Percentiles rank a stretch among this genome's conserved stretches.
Conservation (phyloP, 2,797 vertebrate genomes). For the Pteropus rufus region DNA sequence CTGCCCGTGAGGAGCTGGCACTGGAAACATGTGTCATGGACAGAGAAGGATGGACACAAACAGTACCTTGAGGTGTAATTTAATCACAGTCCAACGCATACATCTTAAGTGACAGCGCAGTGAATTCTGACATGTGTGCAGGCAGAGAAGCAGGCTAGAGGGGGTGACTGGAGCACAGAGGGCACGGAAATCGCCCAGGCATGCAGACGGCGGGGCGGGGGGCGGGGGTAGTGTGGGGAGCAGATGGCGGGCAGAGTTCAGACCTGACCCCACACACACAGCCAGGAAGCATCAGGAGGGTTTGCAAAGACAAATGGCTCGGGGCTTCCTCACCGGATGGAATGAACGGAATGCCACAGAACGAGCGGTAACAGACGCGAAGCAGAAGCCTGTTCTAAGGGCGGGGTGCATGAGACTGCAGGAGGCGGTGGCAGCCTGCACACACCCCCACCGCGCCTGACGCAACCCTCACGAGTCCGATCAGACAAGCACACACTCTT, state of each 20-base stretch:
- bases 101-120: neutral
- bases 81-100: neutral
- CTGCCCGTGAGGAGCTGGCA: neutral
- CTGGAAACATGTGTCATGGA: neutral
- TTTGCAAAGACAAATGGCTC: neutral
- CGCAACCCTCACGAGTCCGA: neutral
- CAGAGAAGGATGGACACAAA: neutral
- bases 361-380: neutral
- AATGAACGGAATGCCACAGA: neutral
- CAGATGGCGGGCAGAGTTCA: neutral
- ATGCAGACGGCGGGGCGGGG: neutral
- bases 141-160: neutral
- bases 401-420: rapidly evolving
- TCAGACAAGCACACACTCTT: neutral
- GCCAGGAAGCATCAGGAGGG: neutral
- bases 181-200: neutral
- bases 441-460: rapidly evolving
- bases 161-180: rapidly evolving
- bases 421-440: too few relatives aligned
- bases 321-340: neutral
- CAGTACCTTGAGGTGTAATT: neutral
- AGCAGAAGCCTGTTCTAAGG: neutral
- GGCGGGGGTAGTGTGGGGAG: rapidly evolving
- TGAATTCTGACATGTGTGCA: neutral
- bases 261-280: neutral